Evolutionary conservation across 2,888 invertebrate species (phyloP).

Genomic region (Gastrophysa polygoni): DNA sequence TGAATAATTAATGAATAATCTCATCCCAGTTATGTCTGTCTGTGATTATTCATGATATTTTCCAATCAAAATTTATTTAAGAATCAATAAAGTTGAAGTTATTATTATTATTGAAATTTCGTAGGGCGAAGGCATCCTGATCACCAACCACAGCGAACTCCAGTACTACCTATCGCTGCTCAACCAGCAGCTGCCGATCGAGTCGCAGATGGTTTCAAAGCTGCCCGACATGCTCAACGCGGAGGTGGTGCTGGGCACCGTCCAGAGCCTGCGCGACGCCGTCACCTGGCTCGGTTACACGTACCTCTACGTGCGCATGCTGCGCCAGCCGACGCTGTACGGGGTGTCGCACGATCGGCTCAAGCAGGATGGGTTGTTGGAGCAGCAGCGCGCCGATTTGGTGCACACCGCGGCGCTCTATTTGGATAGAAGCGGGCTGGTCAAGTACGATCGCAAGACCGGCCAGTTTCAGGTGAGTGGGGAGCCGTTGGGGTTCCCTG

Average conservation of each 20-base stretch:
- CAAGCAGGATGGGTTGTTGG: slow-evolving; percentile 83
- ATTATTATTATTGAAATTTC: too few species aligned
- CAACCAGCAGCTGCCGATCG: slow-evolving; percentile 98
- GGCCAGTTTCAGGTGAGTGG: slow-evolving; percentile 70
- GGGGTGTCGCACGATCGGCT: slow-evolving; percentile 81
- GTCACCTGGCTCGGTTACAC: slow-evolving; percentile 96
- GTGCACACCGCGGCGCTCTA: slow-evolving; percentile 92
- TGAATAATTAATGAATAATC: too few species aligned
- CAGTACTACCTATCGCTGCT: slow-evolving; percentile 97
- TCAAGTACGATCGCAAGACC: slow-evolving; percentile 94
- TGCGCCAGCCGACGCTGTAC: slow-evolving; percentile 87
- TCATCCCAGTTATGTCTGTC: too few species aligned
- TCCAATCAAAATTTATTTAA: too few species aligned
- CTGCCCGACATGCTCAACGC: slow-evolving; percentile 98
- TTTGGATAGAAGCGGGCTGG: slow-evolving; percentile 91
- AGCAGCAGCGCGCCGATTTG: slow-evolving; percentile 91
- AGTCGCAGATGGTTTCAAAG: slow-evolving; percentile 92
- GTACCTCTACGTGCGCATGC: slow-evolving; percentile 86
- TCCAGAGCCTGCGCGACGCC: slow-evolving; percentile 85
- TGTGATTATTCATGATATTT: too few species aligned
- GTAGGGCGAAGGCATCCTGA: slow-evolving; percentile 93
- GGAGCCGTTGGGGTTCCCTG: too few species aligned
- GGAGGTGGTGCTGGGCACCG: slow-evolving; percentile 94
- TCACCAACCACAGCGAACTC: slow-evolving; percentile 98
- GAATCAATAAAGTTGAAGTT: too few species aligned